Evolutionary conservation across 2,797 vertebrate genomes (phyloP).

Genomic region (Dipus sagitta): DNA sequence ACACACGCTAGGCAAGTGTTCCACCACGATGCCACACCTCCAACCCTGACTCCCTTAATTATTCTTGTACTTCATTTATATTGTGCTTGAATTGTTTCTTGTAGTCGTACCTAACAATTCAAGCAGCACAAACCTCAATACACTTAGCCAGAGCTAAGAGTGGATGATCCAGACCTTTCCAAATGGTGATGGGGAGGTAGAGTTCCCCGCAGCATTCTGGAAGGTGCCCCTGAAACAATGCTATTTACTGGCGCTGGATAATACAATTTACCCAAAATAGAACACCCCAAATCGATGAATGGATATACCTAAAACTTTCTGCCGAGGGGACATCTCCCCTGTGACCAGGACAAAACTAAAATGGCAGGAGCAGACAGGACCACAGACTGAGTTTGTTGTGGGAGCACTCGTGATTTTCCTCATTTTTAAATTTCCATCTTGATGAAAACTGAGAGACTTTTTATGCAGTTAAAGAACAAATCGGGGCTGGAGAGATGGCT

Average conservation of each 20-base stretch:
- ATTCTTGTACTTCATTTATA: neutral
- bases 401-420: neutral
- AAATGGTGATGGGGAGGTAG: neutral
- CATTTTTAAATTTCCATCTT: neutral
- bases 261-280: neutral
- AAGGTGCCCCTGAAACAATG: neutral
- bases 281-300: neutral
- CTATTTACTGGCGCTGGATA: neutral
- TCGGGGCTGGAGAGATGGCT: neutral
- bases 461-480: neutral
- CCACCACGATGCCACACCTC: neutral
- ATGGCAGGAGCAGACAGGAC: neutral
- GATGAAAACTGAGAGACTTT: conserved; percentile 12
- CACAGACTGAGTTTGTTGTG: neutral
- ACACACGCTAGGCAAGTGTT: neutral
- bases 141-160: neutral
- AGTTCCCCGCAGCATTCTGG: neutral
- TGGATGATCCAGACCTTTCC: neutral
- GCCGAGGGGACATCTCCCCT: neutral
- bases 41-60: neutral
- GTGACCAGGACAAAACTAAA: neutral
- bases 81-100: neutral
- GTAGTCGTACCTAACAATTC: conserved; percentile 1
- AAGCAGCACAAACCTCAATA: neutral
- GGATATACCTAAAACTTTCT: neutral